Percentiles rank a stretch among this genome's conserved stretches.
phyloP scores from a whole-genome alignment of 2,888 invertebrate species.

The Saturnia japonica region DNA sequence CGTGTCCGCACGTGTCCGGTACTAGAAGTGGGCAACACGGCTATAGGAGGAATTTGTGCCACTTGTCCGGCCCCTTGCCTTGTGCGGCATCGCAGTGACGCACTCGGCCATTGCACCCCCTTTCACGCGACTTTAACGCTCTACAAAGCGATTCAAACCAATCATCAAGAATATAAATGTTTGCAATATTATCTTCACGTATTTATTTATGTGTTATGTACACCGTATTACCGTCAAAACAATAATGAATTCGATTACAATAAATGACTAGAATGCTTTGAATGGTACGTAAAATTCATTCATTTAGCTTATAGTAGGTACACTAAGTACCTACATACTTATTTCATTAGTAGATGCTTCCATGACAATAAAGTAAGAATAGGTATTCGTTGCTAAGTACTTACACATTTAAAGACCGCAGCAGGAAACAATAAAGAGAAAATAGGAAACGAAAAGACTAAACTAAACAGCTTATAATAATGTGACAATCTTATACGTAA shows the following conservation, averaged over 20 bases:
- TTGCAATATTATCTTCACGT: conserved; percentile 37
- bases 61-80: conserved; percentile 49
- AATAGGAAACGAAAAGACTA: not conserved
- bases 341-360: not conserved
- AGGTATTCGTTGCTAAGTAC: not conserved
- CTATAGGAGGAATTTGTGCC: conserved; percentile 68
- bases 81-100: conserved; percentile 47
- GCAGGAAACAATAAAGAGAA: not conserved
- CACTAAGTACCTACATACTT: too few relatives aligned
- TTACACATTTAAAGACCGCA: not conserved
- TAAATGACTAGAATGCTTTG: not conserved
- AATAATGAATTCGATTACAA: not conserved
- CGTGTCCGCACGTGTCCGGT: conserved; percentile 65
- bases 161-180: conserved; percentile 65
- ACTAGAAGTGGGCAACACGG: conserved; percentile 65
- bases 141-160: conserved; percentile 72
- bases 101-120: conserved; percentile 78
- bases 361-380: not conserved
- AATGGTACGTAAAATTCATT: too few relatives aligned
- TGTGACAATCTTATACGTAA: not conserved
- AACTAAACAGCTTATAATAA: not conserved
- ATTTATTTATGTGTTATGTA: too few relatives aligned
- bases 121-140: conserved; percentile 77
- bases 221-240: not conserved
- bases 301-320: too few relatives aligned